These are phyloP conservation scores for Megatriorchis doriae DNA, from an alignment of 2,113 vertebrate species.

Conservation along the genomic window DNA sequence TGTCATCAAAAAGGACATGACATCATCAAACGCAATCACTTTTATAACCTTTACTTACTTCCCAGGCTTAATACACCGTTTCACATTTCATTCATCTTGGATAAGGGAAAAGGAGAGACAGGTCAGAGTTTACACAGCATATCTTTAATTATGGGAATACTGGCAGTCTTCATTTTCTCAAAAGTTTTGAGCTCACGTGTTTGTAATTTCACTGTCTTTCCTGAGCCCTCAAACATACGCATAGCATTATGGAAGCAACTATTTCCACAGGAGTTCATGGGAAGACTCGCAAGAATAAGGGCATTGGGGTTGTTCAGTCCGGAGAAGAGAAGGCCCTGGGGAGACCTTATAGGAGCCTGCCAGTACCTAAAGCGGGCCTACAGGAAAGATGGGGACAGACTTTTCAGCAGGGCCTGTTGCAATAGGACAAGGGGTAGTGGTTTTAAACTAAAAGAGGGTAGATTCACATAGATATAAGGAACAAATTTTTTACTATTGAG, in stretches of 20 bases:
- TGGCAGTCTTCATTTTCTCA: background rate
- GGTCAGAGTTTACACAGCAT: background rate
- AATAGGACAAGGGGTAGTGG: background rate
- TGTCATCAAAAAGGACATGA: background rate
- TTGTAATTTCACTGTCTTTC: constrained; percentile 8
- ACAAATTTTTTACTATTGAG: background rate
- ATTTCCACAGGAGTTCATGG: background rate
- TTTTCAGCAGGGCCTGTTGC: background rate
- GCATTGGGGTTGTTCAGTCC: background rate
- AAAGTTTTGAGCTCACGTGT: background rate
- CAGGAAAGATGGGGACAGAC: background rate
- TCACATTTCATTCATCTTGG: background rate
- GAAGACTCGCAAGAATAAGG: background rate
- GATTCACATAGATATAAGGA: background rate
- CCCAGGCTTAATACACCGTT: background rate
- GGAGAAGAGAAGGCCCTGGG: background rate
- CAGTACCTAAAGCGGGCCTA: background rate
- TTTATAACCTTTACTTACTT: background rate
- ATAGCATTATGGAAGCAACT: background rate
- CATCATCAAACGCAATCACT: background rate
- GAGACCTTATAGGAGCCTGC: background rate
- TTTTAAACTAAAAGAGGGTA: background rate
- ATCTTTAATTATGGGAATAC: background rate
- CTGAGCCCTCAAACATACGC: background rate
- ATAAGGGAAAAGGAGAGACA: background rate